Base-by-base conservation (phyloP, 2,113 vertebrate genomes). In the Sylvilagus bachmani region DNA sequence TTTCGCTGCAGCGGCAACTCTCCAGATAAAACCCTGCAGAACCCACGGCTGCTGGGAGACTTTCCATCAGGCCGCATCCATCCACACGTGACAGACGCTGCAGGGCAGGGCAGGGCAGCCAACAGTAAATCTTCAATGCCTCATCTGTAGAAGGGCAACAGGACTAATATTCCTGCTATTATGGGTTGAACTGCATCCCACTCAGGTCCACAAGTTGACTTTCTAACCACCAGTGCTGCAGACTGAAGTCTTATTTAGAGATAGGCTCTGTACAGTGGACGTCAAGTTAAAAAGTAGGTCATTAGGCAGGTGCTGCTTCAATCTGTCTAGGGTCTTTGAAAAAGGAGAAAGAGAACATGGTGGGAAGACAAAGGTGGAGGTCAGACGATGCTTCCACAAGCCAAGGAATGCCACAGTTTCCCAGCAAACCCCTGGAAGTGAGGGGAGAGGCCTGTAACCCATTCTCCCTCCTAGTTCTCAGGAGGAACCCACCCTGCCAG, bases 81-180 rank as follows among this genome's bases (percentile, higher is more conserved):
- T 6, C 9, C 25, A 82, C 3, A 12, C 10, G 5, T 25, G 24
- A 8, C 22, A 80, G 85, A 1, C 11, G 3, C 1, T 0, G 4
- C 17, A 77, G 38, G 69, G n/a, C 77, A 58, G 73, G 5, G 1
- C 1, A 31, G 55, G 27, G n/a, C 66, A 38, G 17, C 21, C 71
- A 16, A 2, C 6, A 49, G 85, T 14, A 55, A 25, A 24, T 44
- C 55, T 93, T 31, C 3, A 5, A 58, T 62, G 29, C 38, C 55
- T 38, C 64, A 33, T 38, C 38, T 53, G 19, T 10, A 58, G 80
- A 82, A 22, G 33, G 22, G 16, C 62, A 44, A 27, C 0, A 13
- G 75, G 55, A 58, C 55, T 21, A 17, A 14, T 10, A 21, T 19
- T 29, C 12, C 61, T 27, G 22, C 51, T 38, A 4, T 53, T 31